Evolutionary conservation across 2,113 vertebrate species (phyloP), one percentile per base, ranked within the genome.

Genomic region (Pelmatolapia mariae): DNA sequence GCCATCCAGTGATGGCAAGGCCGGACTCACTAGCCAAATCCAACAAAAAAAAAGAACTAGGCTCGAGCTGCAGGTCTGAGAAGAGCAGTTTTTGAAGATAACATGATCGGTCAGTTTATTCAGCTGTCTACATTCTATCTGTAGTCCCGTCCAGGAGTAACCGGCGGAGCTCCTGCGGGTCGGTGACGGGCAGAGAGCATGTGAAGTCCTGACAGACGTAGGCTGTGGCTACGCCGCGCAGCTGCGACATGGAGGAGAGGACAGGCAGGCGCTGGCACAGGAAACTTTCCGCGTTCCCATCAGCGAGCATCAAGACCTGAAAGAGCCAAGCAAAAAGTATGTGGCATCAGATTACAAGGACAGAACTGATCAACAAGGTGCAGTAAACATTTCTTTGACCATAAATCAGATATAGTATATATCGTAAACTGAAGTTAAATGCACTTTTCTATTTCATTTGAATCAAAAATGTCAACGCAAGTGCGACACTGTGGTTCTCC

Each of bases 261-360:
- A 95, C 95, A 13, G 98, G 98, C 89, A 98, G 95, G 59, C 97
- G 97, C 87, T 94, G 94, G 93, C 96, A 95, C 38, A 98, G 96
- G 93, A 98, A 98, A n/a, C 96, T 95, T 1, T 96, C 40, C 3
- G 93, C 87, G 76, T 96, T 91, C 22, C 96, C 97, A 2, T 98
- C 97, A 0, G 96, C 94, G 4, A 98, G 92, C 94, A 99, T 96
- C 96, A 99, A 89, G 79, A 98, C 98, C 98, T 99, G 95, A 26
- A 53, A 82, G 47, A 18, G 7, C 15, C 12, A 15, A 57, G 26
- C 22, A 50, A 38, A 81, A 47, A 43, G n/a, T 1, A 18, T 10
- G 12, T 31, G 73, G 10, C 16, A 50, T 78, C 24, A 50, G 10
- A 78, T 78, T 31, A 19, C 8, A 73, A 52, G 15, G 38, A 47